These are phyloP conservation scores for Mythimna vitellina DNA, from an alignment of 2,888 invertebrate genomes.

Conservation along the genomic window DNA sequence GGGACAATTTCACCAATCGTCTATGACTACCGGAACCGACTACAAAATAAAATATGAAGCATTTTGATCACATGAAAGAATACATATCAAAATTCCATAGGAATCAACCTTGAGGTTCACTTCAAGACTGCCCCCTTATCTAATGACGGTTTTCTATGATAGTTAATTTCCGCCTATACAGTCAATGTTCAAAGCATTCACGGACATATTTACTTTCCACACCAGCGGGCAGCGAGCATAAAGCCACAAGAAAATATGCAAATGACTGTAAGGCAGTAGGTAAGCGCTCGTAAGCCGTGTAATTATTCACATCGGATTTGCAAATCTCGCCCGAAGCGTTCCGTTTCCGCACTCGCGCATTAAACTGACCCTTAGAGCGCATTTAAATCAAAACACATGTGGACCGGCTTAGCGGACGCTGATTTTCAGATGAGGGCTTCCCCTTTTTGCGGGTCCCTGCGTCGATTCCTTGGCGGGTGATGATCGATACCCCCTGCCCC, in stretches of 20 bases:
- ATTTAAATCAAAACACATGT: constrained; percentile 90
- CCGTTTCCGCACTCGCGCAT: constrained; percentile 84
- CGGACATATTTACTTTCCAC: constrained; percentile 72
- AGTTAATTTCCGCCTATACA: constrained; percentile 37
- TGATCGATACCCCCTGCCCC: constrained; percentile 89
- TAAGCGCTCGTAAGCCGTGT: constrained; percentile 89
- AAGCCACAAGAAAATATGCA: constrained; percentile 90
- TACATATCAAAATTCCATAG: background rate
- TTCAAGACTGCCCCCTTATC: constrained; percentile 19
- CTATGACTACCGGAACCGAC: no score
- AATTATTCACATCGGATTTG: constrained; percentile 91
- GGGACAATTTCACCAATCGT: background rate
- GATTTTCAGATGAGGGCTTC: constrained; percentile 89
- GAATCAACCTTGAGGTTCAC: background rate
- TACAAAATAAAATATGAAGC: background rate
- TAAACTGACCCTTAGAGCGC: constrained; percentile 88
- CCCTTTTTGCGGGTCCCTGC: constrained; percentile 90
- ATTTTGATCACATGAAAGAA: background rate
- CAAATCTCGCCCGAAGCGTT: constrained; percentile 88
- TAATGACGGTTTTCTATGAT: constrained; percentile 13
- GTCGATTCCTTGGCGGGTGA: constrained; percentile 90
- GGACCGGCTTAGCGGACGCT: constrained; percentile 88
- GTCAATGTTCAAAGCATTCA: constrained; percentile 58
- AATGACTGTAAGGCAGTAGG: constrained; percentile 90
- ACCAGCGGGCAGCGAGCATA: constrained; percentile 75